Conservation (phyloP, 2,113 vertebrate genomes). For the Phaethornis superciliosus region DNA sequence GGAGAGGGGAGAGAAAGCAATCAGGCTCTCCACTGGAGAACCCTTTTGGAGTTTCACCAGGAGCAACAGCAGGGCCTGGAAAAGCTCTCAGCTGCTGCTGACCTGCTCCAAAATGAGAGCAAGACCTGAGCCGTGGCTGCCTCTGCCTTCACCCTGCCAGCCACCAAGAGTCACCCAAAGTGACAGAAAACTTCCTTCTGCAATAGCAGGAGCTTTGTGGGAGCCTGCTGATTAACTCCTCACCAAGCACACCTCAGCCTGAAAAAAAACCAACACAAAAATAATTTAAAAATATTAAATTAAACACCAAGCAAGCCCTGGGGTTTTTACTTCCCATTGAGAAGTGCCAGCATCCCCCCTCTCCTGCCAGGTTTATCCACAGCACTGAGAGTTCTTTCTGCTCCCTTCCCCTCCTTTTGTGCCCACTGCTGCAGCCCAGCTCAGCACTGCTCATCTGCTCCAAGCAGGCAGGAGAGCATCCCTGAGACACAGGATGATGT, state of each 20-base stretch:
- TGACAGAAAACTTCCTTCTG: not conserved
- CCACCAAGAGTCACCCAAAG: not conserved
- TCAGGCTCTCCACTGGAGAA: not conserved
- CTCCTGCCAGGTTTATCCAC: not conserved
- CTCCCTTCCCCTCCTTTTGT: not conserved
- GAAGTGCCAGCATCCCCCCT: not conserved
- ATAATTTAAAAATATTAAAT: not conserved
- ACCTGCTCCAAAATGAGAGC: not conserved
- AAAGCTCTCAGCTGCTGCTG: not conserved
- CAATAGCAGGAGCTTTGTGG: not conserved
- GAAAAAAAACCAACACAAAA: not conserved
- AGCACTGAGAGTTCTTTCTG: not conserved
- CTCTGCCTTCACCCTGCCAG: not conserved
- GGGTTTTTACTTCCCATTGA: not conserved
- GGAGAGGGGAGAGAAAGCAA: not conserved
- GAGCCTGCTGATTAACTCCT: not conserved
- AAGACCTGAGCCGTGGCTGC: not conserved
- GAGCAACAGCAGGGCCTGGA: not conserved
- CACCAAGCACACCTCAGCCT: not conserved
- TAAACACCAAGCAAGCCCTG: rapidly evolving
- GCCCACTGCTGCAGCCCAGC: not conserved
- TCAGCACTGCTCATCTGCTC: not conserved
- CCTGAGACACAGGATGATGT: not conserved
- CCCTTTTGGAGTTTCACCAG: not conserved
- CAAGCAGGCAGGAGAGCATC: not conserved